These are phyloP conservation scores for Hemicrepidius hirtus DNA, from an alignment of 2,888 invertebrate species.

Conservation along the genomic window DNA sequence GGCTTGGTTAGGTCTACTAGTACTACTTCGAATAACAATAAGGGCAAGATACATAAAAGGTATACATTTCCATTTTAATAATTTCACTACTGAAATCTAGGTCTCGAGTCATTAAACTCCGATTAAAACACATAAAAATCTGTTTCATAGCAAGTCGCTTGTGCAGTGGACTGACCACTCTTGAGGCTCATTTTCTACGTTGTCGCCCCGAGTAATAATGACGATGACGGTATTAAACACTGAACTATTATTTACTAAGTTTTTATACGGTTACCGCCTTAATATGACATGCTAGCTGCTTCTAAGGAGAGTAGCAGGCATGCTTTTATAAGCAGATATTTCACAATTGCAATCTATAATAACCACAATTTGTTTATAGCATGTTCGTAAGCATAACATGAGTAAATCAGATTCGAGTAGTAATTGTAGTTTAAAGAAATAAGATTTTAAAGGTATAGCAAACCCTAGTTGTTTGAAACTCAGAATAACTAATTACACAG, in stretches of 20 bases:
- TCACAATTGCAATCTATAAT: constrained; percentile 14
- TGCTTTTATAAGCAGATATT: constrained; percentile 1
- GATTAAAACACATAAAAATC: constrained; percentile 34
- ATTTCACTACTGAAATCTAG: not conserved
- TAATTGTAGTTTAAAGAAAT: not conserved
- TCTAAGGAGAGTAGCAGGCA: constrained; percentile 6
- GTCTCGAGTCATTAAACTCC: constrained; percentile 25
- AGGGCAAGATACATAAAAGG: too few species aligned
- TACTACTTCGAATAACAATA: too few species aligned
- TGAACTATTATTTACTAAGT: constrained; percentile 31
- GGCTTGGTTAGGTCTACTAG: too few species aligned
- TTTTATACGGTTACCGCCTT: constrained; percentile 39
- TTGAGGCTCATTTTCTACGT: constrained; percentile 41
- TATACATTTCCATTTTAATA: not conserved
- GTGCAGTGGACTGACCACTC: constrained; percentile 31
- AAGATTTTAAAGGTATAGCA: too few species aligned
- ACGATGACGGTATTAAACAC: constrained; percentile 36
- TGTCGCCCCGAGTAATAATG: constrained; percentile 40
- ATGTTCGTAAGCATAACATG: not conserved
- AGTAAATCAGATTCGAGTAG: not conserved
- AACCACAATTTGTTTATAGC: constrained; percentile 10
- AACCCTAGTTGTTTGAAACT: too few species aligned
- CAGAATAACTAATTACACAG: too few species aligned
- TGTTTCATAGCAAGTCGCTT: constrained; percentile 35
- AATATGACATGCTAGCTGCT: constrained; percentile 25